Percentiles rank a stretch among this genome's conserved stretches.
Evolutionary conservation across 2,113 vertebrate genomes (phyloP).

Genomic region (Erythrocercus mccallii): DNA sequence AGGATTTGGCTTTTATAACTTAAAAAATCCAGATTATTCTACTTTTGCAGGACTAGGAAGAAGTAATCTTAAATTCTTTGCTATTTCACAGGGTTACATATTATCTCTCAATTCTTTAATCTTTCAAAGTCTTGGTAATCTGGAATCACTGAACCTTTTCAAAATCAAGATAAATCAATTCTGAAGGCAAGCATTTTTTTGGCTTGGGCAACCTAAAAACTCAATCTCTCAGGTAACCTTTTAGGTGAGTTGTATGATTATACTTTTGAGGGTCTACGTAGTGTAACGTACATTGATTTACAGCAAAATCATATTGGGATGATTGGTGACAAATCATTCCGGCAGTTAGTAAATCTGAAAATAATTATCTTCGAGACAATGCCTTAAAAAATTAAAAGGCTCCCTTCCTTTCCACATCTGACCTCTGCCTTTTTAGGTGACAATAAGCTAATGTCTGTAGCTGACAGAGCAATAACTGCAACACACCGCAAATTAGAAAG

Average conservation of each 20-base stretch:
- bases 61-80: constrained; percentile 67
- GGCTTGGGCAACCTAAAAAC: constrained; percentile 71
- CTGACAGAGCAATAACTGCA: neutral
- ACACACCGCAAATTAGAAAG: constrained; percentile 66
- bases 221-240: constrained; percentile 84
- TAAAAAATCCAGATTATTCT: constrained; percentile 75
- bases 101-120: constrained; percentile 72
- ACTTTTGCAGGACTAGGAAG: constrained; percentile 78
- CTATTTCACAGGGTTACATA: constrained; percentile 74
- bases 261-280: constrained; percentile 73
- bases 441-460: constrained; percentile 74
- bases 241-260: constrained; percentile 76
- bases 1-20: constrained; percentile 75
- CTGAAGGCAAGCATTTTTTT: constrained; percentile 68
- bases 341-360: constrained; percentile 61
- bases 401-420: constrained; percentile 69
- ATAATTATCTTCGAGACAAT: constrained; percentile 80
- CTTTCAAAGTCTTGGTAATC: constrained; percentile 68
- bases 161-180: constrained; percentile 84
- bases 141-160: constrained; percentile 71
- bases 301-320: constrained; percentile 84
- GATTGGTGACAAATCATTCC: constrained; percentile 71
- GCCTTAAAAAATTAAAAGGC: constrained; percentile 70
- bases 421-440: constrained; percentile 50
- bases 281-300: constrained; percentile 75